Evolutionary conservation across 2,797 vertebrate genomes (phyloP), one percentile per base, ranked within the genome.

Genomic region (Chaetophractus vellerosus): DNA sequence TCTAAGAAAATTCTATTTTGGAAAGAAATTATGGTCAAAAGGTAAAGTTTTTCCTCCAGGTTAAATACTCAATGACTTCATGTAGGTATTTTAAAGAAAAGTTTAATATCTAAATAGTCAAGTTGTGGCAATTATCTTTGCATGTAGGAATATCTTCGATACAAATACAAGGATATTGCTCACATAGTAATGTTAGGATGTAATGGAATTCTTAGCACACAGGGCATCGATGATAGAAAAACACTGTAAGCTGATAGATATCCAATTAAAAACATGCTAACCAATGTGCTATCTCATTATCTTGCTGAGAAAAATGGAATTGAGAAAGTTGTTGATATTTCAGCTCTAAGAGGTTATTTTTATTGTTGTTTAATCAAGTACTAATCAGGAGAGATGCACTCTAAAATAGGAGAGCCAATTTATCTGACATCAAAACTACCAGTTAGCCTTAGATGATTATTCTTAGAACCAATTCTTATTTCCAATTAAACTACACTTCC

Each of bases 241-340:
- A 94, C 33, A 88, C 87, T 95, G 66, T 92, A 11, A 81, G 31
- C 64, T 94, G 93, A 97, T 96, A 98, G 88, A 97, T 91, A 80
- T 91, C 93, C 97, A 94, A 96, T 97, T 98, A 98, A 97, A 96
- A 97, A 91, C 79, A 95, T 97, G 96, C 87, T 96, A 94, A 96
- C 88, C 64, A 96, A 68, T 93, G 80, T 91, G 92, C 93, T n/a
- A 36, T 84, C 1, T 97, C 97, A 97, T 98, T 94, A 97, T 92
- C 83, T 97, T 83, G 89, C 93, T 95, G 84, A 96, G 89, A 96
- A 96, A 97, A 97, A 93, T 68, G 21, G 89, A 97, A 97, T 74
- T 15, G 97, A 98, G 95, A 97, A 96, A 96, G 97, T 96, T 98
- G 93, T 97, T 97, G 97, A 91, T 96, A 96, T 97, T 97, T 98